Evolutionary conservation across 2,888 invertebrate species (phyloP).

Genomic region (Trachelus troglodyta): DNA sequence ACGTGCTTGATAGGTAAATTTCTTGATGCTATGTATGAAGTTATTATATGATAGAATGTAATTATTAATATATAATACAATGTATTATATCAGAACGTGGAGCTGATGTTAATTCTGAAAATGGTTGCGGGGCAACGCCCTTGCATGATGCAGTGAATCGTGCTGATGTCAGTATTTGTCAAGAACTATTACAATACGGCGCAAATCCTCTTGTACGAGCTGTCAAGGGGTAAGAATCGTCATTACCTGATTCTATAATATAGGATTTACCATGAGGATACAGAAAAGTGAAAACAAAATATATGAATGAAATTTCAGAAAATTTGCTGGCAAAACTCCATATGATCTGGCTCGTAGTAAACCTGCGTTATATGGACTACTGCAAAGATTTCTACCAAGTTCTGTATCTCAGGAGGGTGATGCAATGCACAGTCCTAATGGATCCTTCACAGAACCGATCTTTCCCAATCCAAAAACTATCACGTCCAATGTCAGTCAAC

Average conservation of each 20-base stretch:
- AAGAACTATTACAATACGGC: slow-evolving; percentile 69
- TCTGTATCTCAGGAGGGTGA: slow-evolving; percentile 53
- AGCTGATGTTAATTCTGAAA: slow-evolving; percentile 70
- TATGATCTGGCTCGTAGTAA: slow-evolving; percentile 56
- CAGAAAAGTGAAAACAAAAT: background rate
- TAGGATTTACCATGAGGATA: background rate
- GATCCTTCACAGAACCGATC: slow-evolving; percentile 50
- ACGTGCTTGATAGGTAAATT: slow-evolving; percentile 69
- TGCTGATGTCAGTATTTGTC: slow-evolving; percentile 69
- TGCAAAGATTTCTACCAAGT: slow-evolving; percentile 53
- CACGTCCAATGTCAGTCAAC: slow-evolving; percentile 57
- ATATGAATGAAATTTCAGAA: slow-evolving; percentile 38
- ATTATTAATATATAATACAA: slow-evolving; percentile 7
- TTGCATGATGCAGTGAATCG: slow-evolving; percentile 73
- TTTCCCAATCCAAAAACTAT: slow-evolving; percentile 51
- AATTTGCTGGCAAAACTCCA: slow-evolving; percentile 60
- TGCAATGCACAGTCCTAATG: slow-evolving; percentile 50
- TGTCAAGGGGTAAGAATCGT: slow-evolving; percentile 64
- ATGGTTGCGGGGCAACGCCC: slow-evolving; percentile 72
- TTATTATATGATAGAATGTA: background rate
- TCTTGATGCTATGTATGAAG: background rate
- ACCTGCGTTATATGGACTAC: slow-evolving; percentile 45
- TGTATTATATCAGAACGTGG: slow-evolving; percentile 66
- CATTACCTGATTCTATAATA: background rate
- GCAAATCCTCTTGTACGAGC: slow-evolving; percentile 70